Percentiles rank a stretch among this genome's conserved stretches.
Conservation (phyloP, 2,888 invertebrate species). For the Caenorhabditis uteleia region DNA sequence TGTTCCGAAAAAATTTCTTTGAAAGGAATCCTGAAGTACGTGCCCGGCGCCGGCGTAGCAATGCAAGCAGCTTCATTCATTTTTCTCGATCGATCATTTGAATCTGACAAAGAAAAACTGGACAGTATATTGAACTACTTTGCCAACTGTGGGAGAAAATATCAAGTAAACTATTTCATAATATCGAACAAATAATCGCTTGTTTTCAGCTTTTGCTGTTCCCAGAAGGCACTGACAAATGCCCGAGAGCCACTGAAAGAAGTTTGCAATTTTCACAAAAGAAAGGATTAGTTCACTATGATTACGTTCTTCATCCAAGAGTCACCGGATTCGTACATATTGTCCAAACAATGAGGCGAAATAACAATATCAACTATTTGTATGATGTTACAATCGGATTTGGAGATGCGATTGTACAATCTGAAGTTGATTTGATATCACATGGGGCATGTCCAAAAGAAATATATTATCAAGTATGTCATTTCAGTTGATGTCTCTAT, state of each 20-base stretch:
- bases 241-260: conserved; percentile 77
- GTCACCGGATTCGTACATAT: conserved; percentile 79
- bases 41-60: conserved; percentile 74
- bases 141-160: conserved; percentile 76
- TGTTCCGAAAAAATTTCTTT: conserved; percentile 80
- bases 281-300: conserved; percentile 75
- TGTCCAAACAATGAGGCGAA: conserved; percentile 73
- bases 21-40: conserved; percentile 73
- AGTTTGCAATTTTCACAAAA: conserved; percentile 79
- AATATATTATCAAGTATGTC: conserved; percentile 80
- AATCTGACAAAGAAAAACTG: conserved; percentile 78
- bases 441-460: conserved; percentile 79
- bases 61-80: conserved; percentile 87
- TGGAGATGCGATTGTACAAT: conserved; percentile 80
- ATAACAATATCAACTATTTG: conserved; percentile 78
- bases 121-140: conserved; percentile 80
- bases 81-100: conserved; percentile 85
- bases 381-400: conserved; percentile 84
- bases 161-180: conserved; percentile 69
- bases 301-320: conserved; percentile 84
- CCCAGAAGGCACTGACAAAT: conserved; percentile 88
- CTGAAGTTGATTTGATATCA: conserved; percentile 78
- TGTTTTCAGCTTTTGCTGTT: conserved; percentile 78
- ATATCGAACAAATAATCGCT: not conserved
- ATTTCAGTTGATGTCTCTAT: not conserved